Evolutionary conservation across 2,888 invertebrate genomes (phyloP).

Genomic region (Sinhomidia bicolor): DNA sequence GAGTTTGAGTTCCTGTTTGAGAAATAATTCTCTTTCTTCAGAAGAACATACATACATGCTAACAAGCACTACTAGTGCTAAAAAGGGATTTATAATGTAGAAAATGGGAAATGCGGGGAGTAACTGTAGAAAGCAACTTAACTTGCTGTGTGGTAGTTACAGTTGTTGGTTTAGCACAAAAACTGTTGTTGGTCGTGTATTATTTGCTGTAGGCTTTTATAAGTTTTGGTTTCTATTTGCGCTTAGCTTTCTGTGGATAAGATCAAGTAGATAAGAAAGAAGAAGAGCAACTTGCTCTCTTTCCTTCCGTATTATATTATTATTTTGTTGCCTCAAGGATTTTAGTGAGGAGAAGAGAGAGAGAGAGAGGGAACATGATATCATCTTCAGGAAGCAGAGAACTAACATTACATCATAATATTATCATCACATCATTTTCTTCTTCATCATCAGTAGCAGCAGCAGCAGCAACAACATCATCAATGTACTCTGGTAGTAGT

Average conservation of each 20-base stretch:
- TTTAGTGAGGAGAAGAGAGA: no score
- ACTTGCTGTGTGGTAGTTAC: background rate
- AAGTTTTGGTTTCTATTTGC: constrained; percentile 57
- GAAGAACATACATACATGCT: no score
- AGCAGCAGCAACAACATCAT: background rate
- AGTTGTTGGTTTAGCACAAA: background rate
- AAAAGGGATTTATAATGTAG: no score
- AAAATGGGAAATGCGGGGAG: background rate
- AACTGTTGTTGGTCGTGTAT: background rate
- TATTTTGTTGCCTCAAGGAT: constrained; percentile 50
- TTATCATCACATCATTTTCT: background rate
- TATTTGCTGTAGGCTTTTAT: constrained; percentile 39
- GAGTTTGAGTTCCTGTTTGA: background rate
- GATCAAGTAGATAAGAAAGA: background rate
- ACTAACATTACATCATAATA: constrained; percentile 38
- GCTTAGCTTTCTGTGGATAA: constrained; percentile 33
- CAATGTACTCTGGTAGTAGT: constrained; percentile 4
- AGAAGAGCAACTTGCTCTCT: constrained; percentile 55
- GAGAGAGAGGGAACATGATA: constrained; percentile 39
- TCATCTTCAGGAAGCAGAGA: constrained; percentile 3
- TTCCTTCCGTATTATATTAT: constrained; percentile 59
- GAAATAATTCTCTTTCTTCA: background rate
- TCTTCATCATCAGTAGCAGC: no score
- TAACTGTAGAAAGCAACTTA: background rate
- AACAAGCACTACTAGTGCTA: no score